Base-by-base conservation (phyloP, 2,797 vertebrate species). In the Onychomys leucogaster region DNA sequence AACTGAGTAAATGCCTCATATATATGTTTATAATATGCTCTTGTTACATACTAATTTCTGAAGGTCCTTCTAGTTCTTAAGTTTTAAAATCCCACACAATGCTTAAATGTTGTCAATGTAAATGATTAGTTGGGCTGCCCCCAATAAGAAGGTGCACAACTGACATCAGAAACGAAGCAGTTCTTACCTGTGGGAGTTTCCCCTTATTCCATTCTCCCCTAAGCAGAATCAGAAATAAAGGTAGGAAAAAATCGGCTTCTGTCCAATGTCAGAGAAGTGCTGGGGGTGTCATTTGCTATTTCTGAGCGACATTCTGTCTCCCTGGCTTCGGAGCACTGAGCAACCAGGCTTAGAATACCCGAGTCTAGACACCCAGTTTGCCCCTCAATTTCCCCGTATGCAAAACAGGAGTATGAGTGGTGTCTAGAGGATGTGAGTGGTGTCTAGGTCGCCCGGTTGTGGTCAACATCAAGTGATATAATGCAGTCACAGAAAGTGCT, bases 211-310 rank as follows among this genome's bases (percentile, higher is more conserved):
- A 55, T 49, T 29, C 6, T 55, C n/a, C 65, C 55, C 90, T 32
- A 29, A 90, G 87, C 90, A 90, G 78, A 93, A 71, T 80, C 97
- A 94, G 73, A 94, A n/a, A 37, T 14, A 61, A 78, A 94, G 88
- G 63, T 17, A 89, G 82, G 59, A 88, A 37, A 88, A 37, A 95
- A 94, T 32, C 69, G 16, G 67, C 71, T 82, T 94, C 73, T 83
- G 37, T 89, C 88, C 73, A 93, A 80, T 32, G 90, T 49, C 84
- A 91, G 65, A 92, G 71, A 88, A 81, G 91, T 89, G 25, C 46
- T 34, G 41, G 9, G 69, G 52, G 21, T 73, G 77, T 65, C 82
- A 59, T 90, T 80, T 85, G 46, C 75, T 86, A 59, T 71, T 95
- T 87, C 43, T 80, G 78, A 76, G 37, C 75, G 94, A 34, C 27